A percentile compares a stretch with the other conserved stretches of the same genome.
phyloP scores from a whole-genome alignment of 2,888 invertebrate species.

The Drosophila testacea region DNA sequence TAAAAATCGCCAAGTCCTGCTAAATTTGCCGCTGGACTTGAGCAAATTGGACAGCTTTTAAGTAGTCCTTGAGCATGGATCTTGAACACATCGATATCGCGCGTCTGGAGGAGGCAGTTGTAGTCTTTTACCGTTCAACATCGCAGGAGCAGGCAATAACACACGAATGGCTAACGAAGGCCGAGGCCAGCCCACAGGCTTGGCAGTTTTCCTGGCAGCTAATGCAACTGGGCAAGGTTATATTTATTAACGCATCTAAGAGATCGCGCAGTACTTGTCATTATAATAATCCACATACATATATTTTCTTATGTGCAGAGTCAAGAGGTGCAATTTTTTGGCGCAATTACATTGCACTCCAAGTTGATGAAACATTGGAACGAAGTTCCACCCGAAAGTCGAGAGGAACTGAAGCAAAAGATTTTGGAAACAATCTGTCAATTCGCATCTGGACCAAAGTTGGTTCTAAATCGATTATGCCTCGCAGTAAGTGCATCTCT shows the following conservation, averaged over 20 bases:
- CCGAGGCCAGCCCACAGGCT: slow-evolving; percentile 94
- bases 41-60: slow-evolving; percentile 17
- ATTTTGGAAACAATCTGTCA: slow-evolving; percentile 91
- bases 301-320: slow-evolving; percentile 86
- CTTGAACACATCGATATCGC: slow-evolving; percentile 80
- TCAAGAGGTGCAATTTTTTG: slow-evolving; percentile 97
- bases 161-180: slow-evolving; percentile 94
- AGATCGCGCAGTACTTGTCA: not conserved
- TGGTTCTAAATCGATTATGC: slow-evolving; percentile 94
- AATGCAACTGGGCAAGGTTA: slow-evolving; percentile 92
- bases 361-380: slow-evolving; percentile 95
- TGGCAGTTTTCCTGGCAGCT: slow-evolving; percentile 98
- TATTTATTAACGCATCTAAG: slow-evolving; percentile 2
- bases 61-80: slow-evolving; percentile 30
- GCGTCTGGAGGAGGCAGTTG: slow-evolving; percentile 84
- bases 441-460: slow-evolving; percentile 92
- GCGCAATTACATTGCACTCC: slow-evolving; percentile 94
- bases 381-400: slow-evolving; percentile 93
- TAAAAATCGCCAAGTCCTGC: slow-evolving; percentile 53
- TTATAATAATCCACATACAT: not conserved
- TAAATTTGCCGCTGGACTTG: slow-evolving; percentile 44
- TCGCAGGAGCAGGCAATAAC: slow-evolving; percentile 90
- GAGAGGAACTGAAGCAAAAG: slow-evolving; percentile 91
- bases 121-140: slow-evolving; percentile 84
- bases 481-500: slow-evolving; percentile 89